Conservation (phyloP, 2,797 vertebrate genomes). For the Diceros bicornis region DNA sequence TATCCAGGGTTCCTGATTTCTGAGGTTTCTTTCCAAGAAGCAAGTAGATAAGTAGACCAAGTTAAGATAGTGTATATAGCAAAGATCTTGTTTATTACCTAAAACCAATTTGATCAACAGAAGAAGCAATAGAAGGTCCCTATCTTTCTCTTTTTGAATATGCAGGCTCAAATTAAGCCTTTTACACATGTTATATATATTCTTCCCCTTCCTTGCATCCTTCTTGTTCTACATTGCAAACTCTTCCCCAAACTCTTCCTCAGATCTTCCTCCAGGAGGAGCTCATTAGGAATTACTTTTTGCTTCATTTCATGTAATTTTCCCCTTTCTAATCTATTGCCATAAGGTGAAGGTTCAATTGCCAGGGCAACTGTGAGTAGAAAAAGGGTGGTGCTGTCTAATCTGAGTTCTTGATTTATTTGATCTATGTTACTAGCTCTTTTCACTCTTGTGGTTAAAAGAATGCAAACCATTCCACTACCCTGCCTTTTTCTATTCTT, state of each 20-base stretch:
- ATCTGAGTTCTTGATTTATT: background rate
- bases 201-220: background rate
- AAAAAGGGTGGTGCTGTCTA: background rate
- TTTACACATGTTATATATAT: background rate
- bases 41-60: background rate
- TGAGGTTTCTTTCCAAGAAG: background rate
- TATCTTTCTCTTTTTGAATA: background rate
- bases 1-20: background rate
- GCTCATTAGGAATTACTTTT: background rate
- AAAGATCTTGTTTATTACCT: background rate
- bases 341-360: background rate
- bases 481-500: background rate
- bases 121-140: background rate
- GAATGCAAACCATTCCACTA: background rate
- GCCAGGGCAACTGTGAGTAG: background rate
- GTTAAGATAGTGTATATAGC: background rate
- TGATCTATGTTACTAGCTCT: background rate
- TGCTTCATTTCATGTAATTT: constrained; percentile 24
- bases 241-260: background rate
- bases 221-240: background rate
- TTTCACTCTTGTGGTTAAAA: constrained; percentile 12
- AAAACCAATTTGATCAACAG: background rate
- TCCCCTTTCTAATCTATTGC: background rate
- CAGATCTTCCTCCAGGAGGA: background rate
- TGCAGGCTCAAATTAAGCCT: background rate